phyloP scores from a whole-genome alignment of 1,140 invertebrate genomes.

The Cyrtorhinus lividipennis region DNA sequence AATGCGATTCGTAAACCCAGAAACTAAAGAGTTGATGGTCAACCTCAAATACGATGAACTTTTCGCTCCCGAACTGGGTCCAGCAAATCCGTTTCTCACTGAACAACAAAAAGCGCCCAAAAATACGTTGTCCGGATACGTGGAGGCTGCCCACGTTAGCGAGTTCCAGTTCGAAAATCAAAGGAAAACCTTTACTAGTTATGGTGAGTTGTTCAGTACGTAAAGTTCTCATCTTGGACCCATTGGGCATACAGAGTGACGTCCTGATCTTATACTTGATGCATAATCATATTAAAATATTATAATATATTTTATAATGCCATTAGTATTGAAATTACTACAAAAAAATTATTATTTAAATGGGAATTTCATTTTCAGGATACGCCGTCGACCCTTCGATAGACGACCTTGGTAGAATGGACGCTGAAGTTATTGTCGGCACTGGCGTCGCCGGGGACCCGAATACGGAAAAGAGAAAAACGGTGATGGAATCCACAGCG shows the following conservation, averaged over 20 bases:
- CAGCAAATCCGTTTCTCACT: conserved; percentile 81
- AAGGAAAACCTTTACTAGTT: conserved; percentile 83
- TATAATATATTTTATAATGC: too few relatives aligned
- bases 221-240: conserved; percentile 10
- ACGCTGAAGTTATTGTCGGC: conserved; percentile 50
- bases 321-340: too few relatives aligned
- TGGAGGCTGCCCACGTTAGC: conserved; percentile 88
- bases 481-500: conserved; percentile 74
- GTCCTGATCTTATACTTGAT: too few relatives aligned
- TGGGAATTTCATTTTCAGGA: conserved; percentile 35
- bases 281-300: too few relatives aligned
- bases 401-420: conserved; percentile 35
- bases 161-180: conserved; percentile 99
- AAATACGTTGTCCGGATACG: conserved; percentile 88
- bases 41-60: conserved; percentile 96
- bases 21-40: conserved; percentile 61
- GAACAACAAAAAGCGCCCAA: conserved; percentile 71
- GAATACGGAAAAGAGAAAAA: conserved; percentile 43
- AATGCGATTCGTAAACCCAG: conserved; percentile 49
- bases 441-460: conserved; percentile 44
- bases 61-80: conserved; percentile 81
- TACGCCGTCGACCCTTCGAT: conserved; percentile 89
- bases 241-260: too few relatives aligned
- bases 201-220: conserved; percentile 45
- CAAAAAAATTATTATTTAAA: background rate